Conservation (phyloP, 1,140 invertebrate species). For the Lepidurus packardi region DNA sequence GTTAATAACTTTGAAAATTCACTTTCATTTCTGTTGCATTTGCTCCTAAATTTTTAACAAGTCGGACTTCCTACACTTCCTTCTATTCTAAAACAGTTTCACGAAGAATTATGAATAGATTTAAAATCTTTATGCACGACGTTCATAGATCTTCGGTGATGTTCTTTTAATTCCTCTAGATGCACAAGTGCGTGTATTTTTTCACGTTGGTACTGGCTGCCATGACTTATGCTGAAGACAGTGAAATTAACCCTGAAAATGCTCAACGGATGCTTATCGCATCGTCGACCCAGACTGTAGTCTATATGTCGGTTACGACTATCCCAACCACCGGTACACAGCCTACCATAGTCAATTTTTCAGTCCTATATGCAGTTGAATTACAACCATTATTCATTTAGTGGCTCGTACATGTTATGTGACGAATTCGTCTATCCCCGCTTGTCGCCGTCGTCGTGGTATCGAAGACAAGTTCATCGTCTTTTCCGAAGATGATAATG, state of each 20-base stretch:
- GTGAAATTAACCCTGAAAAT: background rate
- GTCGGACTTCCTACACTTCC: too few species aligned
- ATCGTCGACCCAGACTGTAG: background rate
- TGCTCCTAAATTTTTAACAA: too few species aligned
- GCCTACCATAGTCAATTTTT: background rate
- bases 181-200: background rate
- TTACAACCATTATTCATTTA: background rate
- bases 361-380: background rate
- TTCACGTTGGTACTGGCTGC: background rate
- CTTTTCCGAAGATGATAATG: background rate
- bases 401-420: background rate
- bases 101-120: too few species aligned
- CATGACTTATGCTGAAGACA: background rate
- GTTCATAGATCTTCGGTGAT: too few species aligned
- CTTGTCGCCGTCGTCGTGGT: slow-evolving; percentile 28
- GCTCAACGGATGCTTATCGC: background rate
- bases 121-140: too few species aligned
- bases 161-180: background rate
- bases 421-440: background rate
- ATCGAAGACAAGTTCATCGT: slow-evolving; percentile 18
- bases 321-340: background rate
- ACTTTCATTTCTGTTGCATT: too few species aligned
- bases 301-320: background rate
- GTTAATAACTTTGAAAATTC: too few species aligned
- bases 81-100: too few species aligned